phyloP scores from a whole-genome alignment of 2,113 vertebrate species.

The Camelus dromedarius region DNA sequence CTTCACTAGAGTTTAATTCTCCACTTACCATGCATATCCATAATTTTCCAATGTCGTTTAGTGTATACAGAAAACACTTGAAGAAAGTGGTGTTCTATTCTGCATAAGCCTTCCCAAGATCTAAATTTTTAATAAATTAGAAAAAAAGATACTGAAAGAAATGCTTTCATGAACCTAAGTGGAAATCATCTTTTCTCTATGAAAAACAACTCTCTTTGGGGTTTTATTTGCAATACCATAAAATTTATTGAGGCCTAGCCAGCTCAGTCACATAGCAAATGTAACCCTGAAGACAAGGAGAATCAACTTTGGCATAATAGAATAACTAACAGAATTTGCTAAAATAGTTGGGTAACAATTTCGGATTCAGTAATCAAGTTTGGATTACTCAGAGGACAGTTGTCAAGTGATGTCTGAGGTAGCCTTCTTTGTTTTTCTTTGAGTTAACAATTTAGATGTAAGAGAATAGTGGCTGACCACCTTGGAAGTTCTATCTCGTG shows the following conservation, averaged over 20 bases:
- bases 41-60: neutral
- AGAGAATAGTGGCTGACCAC: neutral
- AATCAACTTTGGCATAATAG: neutral
- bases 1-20: neutral
- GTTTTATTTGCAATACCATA: neutral
- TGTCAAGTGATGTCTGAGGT: neutral
- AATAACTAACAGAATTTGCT: neutral
- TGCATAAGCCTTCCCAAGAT: neutral
- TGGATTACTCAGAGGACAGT: neutral
- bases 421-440: neutral
- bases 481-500: neutral
- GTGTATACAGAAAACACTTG: neutral
- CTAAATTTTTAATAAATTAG: neutral
- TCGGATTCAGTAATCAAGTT: neutral
- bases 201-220: neutral
- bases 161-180: neutral
- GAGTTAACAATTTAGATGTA: neutral
- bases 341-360: neutral
- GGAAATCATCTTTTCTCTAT: slow-evolving; percentile 18
- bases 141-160: neutral
- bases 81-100: slow-evolving; percentile 12
- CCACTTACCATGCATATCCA: neutral
- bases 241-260: neutral
- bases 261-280: neutral
- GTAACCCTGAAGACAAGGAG: neutral